Percentiles rank a stretch among this genome's conserved stretches.
Conservation (phyloP, 2,888 invertebrate genomes). For the Cetonia aurata region DNA sequence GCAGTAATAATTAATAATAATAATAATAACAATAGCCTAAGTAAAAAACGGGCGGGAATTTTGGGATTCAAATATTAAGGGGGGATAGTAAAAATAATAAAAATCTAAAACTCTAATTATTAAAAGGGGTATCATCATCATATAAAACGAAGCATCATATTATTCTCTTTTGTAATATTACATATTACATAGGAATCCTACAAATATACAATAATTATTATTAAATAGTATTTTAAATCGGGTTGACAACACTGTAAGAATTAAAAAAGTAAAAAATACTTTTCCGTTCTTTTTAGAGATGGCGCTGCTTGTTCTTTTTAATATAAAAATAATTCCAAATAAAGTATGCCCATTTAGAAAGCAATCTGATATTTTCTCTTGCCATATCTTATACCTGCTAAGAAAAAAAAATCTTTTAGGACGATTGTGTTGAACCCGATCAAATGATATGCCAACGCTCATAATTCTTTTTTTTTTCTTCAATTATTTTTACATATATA, state of each 20-base stretch:
- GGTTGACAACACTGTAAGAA: conserved; percentile 15
- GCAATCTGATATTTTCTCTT: too few species aligned
- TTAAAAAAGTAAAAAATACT: too few species aligned
- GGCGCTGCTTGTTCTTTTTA: too few species aligned
- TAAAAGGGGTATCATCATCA: conserved; percentile 55
- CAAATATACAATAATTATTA: conserved; percentile 24
- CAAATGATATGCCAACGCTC: conserved; percentile 65
- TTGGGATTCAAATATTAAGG: too few species aligned
- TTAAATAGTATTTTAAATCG: conserved; percentile 41
- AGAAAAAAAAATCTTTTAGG: too few species aligned
- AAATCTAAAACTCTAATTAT: conserved; percentile 9
- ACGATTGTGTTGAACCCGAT: conserved; percentile 57
- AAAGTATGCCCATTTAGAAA: too few species aligned
- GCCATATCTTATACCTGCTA: too few species aligned
- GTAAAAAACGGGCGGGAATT: conserved; percentile 18
- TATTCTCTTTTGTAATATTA: too few species aligned
- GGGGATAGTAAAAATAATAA: conserved; percentile 20
- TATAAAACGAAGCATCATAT: conserved; percentile 59
- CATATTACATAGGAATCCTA: conserved; percentile 58
- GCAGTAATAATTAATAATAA: conserved; percentile 32
- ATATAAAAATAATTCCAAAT: too few species aligned
- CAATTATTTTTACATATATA: neutral
- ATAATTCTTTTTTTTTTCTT: conserved; percentile 41
- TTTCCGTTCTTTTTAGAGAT: too few species aligned
- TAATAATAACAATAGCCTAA: conserved; percentile 29